Base-by-base conservation (phyloP, 2,888 invertebrate genomes). In the Spicauda simplicius region DNA sequence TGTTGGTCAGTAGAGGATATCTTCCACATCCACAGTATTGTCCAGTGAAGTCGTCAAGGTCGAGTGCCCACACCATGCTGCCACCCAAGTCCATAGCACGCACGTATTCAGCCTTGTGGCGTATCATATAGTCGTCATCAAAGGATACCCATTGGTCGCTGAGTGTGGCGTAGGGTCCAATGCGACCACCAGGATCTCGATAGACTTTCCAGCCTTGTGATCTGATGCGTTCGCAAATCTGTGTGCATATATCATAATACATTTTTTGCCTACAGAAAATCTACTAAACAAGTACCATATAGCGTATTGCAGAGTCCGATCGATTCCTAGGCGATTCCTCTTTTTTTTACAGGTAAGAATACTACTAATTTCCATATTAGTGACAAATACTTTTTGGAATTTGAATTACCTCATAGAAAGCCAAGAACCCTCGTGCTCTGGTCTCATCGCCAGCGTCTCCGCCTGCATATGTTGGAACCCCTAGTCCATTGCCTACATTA, bases 131-230 rank as follows among this genome's bases (percentile, higher is more conserved):
- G 45, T 96, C 95, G 83, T 98, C 98, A 80, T 98, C 98, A 78
- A 97, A 98, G 8, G 97, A 97, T 7, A 98, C 98, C 98, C 98
- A 98, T 79, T 98, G 98, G 82, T 98, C 97, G 25, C 96, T 94
- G 69, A 94, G 89, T 73, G 96, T 96, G 0, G 98, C 97, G 80
- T 97, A 98, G 0, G 98, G 98, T 0, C 98, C 98, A 88, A 98
- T 97, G 20, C 97, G 94, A 56, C 97, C 96, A 63, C 96, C 94
- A 0, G 95, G 94, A 80, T 98, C 97, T 66, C 97, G 94, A 0
- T 96, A 95, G 8, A 97, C 96, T 48, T 94, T 94, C 97, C 98
- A 97, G 1, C 96, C 96, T 68, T 95, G 95, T 1, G 95, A 93
- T 72, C 95, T 94, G 19, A 97, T 95, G 73, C 97, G 95, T 60